Evolutionary conservation across 2,888 invertebrate genomes (phyloP).

Genomic region (Clistopyga incitator): DNA sequence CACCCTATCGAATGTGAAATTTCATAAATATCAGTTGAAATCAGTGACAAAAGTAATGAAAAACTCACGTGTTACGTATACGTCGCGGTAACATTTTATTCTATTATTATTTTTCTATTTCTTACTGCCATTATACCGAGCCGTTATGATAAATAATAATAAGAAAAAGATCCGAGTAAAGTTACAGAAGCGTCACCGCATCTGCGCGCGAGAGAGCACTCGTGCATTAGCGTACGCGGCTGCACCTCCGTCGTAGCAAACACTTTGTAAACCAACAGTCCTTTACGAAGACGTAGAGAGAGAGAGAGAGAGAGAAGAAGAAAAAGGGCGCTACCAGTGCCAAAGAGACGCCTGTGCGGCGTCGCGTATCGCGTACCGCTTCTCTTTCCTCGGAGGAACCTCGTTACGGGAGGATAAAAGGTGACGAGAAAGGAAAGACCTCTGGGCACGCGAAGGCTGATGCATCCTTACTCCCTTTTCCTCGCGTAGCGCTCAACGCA

Average conservation of each 20-base stretch:
- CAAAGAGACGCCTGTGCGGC: slow-evolving; percentile 1
- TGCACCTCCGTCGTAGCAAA: slow-evolving; percentile 42
- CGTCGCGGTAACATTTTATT: neutral
- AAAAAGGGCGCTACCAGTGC: neutral
- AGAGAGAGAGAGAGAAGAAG: neutral
- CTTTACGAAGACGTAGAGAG: neutral
- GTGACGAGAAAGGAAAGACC: slow-evolving; percentile 65
- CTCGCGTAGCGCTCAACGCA: slow-evolving; percentile 60
- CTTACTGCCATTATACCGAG: neutral
- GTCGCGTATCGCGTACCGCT: slow-evolving; percentile 45
- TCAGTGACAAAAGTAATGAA: too few relatives aligned
- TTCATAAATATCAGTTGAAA: too few relatives aligned
- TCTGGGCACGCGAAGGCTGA: slow-evolving; percentile 62
- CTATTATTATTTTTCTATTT: too few relatives aligned
- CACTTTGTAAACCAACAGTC: slow-evolving; percentile 11
- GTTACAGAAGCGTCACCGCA: slow-evolving; percentile 10
- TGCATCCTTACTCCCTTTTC: slow-evolving; percentile 58
- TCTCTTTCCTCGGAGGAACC: slow-evolving; percentile 65
- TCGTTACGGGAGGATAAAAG: slow-evolving; percentile 74
- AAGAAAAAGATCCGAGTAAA: neutral
- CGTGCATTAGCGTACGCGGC: slow-evolving; percentile 47
- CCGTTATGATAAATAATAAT: neutral
- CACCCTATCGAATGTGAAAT: too few relatives aligned
- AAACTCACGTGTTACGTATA: too few relatives aligned
- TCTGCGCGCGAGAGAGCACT: slow-evolving; percentile 25